A percentile compares a stretch with the other conserved stretches of the same genome.
Evolutionary conservation across 2,113 vertebrate species (phyloP).

Genomic region (Nothoprocta perdicaria): DNA sequence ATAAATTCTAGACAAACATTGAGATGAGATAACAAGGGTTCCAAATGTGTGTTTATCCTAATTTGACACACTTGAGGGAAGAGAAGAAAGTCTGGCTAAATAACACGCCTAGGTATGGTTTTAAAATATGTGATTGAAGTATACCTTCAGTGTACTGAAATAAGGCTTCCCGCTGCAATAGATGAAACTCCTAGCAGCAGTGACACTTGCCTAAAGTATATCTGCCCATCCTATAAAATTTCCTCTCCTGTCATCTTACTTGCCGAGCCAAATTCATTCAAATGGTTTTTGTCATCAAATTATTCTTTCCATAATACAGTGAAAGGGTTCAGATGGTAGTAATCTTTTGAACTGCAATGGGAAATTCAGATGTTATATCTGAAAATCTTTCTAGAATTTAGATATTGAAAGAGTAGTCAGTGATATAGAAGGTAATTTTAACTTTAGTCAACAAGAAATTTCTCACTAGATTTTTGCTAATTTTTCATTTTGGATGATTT

Average conservation of each 20-base stretch:
- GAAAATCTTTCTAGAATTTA: background rate
- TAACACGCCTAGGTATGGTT: background rate
- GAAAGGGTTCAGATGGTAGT: background rate
- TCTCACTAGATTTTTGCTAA: background rate
- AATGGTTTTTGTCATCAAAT: background rate
- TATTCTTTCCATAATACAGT: background rate
- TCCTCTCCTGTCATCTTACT: background rate
- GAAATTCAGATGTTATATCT: background rate
- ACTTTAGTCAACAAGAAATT: background rate
- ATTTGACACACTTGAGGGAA: background rate
- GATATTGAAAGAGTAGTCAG: background rate
- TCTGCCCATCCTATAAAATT: background rate
- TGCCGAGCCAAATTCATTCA: background rate
- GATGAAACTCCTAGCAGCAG: background rate
- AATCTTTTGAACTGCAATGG: background rate
- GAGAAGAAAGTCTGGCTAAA: background rate
- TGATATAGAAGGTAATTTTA: background rate
- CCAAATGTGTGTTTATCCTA: background rate
- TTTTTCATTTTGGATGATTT: constrained; percentile 10
- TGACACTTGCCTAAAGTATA: background rate
- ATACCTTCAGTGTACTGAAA: background rate
- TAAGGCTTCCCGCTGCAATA: background rate
- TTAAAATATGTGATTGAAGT: background rate
- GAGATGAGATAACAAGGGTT: background rate
- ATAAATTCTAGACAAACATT: background rate